Evolutionary conservation across 2,888 invertebrate genomes (phyloP).

Genomic region (Barypeithes pellucidus): DNA sequence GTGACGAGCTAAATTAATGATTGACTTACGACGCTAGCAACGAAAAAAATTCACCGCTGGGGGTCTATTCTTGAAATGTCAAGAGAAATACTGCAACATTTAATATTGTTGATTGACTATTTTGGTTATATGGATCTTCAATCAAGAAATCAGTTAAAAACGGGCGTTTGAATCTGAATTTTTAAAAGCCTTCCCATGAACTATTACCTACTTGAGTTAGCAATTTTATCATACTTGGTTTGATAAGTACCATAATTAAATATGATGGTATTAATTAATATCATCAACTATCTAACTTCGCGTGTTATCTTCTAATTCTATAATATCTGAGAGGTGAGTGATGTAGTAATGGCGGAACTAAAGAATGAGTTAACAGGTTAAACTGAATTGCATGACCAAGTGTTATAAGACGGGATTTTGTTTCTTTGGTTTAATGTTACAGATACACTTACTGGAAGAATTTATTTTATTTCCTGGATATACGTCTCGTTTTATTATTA

Average conservation of each 20-base stretch:
- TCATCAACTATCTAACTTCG: conserved; percentile 34
- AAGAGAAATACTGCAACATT: no score
- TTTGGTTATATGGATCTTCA: no score
- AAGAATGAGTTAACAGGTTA: conserved; percentile 49
- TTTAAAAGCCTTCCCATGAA: no score
- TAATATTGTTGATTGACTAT: no score
- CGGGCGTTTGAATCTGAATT: no score
- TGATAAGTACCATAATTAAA: not conserved
- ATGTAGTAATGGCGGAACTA: conserved; percentile 47
- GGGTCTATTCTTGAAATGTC: not conserved
- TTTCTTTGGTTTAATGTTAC: conserved; percentile 33
- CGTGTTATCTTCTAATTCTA: conserved; percentile 39
- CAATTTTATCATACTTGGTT: no score
- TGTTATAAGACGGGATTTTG: conserved; percentile 36
- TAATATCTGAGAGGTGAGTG: conserved; percentile 31
- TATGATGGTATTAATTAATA: not conserved
- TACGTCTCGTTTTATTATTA: not conserved
- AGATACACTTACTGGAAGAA: not conserved
- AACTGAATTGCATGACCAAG: conserved; percentile 47
- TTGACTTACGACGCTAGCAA: conserved; percentile 39
- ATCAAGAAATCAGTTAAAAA: no score
- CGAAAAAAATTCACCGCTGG: conserved; percentile 18
- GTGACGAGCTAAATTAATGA: conserved; percentile 57
- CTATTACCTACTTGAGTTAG: no score
- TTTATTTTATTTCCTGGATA: conserved; percentile 16